A percentile compares a stretch with the other conserved stretches of the same genome.
Conservation (phyloP, 2,888 invertebrate genomes). For the Camptogramma bilineatum region DNA sequence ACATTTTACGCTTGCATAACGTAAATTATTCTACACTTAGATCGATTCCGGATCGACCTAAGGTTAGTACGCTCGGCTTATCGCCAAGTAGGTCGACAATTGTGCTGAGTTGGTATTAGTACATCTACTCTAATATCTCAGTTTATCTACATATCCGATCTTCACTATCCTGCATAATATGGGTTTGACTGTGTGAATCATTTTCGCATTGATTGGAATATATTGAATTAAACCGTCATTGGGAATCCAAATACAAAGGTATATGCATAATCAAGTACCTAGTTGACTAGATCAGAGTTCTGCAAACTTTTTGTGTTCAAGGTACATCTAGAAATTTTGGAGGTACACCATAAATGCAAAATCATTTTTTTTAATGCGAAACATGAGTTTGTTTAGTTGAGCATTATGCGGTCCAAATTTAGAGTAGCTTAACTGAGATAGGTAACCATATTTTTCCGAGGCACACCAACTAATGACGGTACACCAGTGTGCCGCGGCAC, state of each 20-base stretch:
- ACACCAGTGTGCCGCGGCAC: too few relatives aligned
- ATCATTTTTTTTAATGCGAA: too few relatives aligned
- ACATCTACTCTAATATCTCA: slow-evolving; percentile 14
- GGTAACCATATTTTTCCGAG: too few relatives aligned
- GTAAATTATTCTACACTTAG: slow-evolving; percentile 10
- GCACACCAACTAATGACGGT: too few relatives aligned
- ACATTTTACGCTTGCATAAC: slow-evolving; percentile 2
- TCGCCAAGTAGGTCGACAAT: slow-evolving; percentile 46
- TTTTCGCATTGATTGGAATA: background rate
- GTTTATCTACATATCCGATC: slow-evolving; percentile 19
- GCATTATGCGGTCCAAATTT: too few relatives aligned
- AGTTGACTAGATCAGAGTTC: too few relatives aligned
- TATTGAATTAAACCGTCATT: background rate
- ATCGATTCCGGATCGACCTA: slow-evolving; percentile 23
- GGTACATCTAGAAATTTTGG: too few relatives aligned
- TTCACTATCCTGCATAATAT: background rate
- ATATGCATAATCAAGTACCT: too few relatives aligned
- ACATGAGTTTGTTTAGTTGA: too few relatives aligned
- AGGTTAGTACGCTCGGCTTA: slow-evolving; percentile 36
- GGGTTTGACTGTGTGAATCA: background rate
- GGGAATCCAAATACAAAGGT: background rate
- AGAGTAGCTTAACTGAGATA: too few relatives aligned
- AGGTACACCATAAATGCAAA: too few relatives aligned
- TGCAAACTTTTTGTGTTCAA: too few relatives aligned
- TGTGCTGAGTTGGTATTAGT: slow-evolving; percentile 35